phyloP scores from a whole-genome alignment of 2,797 vertebrate genomes.

The Gymnocypris eckloni region DNA sequence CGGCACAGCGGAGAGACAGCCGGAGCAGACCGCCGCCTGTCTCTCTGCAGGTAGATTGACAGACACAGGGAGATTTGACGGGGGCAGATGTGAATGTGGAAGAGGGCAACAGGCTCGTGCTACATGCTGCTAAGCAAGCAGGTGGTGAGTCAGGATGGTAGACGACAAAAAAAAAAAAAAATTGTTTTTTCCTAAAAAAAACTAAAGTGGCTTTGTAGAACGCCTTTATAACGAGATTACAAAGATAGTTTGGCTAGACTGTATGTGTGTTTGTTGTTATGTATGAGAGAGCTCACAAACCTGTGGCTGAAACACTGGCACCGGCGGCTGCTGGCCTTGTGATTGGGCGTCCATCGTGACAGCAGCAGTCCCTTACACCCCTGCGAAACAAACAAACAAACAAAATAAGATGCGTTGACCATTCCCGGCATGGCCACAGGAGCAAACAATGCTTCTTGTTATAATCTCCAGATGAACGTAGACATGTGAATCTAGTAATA shows the following conservation, averaged over 20 bases:
- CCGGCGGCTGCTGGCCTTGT: slow-evolving; percentile 88
- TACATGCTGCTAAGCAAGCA: slow-evolving; percentile 57
- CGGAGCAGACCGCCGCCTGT: slow-evolving; percentile 63
- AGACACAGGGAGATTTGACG: slow-evolving; percentile 56
- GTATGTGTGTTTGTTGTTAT: neutral
- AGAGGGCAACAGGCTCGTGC: slow-evolving; percentile 45
- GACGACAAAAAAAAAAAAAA: slow-evolving; percentile 29
- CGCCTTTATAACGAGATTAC: slow-evolving; percentile 20
- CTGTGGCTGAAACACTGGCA: slow-evolving; percentile 90
- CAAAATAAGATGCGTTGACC: slow-evolving; percentile 20
- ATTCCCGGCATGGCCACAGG: slow-evolving; percentile 36
- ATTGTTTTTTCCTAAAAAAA: neutral
- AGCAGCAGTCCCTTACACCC: slow-evolving; percentile 73
- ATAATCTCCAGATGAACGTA: slow-evolving; percentile 44
- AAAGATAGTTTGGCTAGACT: slow-evolving; percentile 28
- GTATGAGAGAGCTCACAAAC: slow-evolving; percentile 70
- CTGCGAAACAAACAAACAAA: slow-evolving; percentile 71
- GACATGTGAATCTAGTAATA: slow-evolving; percentile 51
- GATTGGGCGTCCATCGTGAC: slow-evolving; percentile 90
- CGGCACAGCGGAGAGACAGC: slow-evolving; percentile 58
- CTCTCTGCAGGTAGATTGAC: slow-evolving; percentile 64
- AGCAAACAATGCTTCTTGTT: slow-evolving; percentile 25
- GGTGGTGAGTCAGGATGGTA: slow-evolving; percentile 44
- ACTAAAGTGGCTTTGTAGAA: slow-evolving; percentile 23
- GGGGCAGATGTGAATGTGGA: slow-evolving; percentile 60